Evolutionary conservation across 2,888 invertebrate species (phyloP).

Genomic region (Plutella xylostella): DNA sequence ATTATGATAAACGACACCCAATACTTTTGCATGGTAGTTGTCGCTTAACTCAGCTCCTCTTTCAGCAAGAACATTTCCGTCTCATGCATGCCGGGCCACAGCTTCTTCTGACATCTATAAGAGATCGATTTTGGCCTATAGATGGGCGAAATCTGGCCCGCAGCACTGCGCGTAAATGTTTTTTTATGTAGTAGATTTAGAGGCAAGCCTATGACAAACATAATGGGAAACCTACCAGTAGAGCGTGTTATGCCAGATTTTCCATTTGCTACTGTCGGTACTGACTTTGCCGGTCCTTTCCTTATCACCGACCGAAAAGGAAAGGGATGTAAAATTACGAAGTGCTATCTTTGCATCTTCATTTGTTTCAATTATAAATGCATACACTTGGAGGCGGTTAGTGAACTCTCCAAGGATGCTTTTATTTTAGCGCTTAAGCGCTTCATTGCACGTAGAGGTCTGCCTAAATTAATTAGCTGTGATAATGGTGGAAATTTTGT

Average conservation of each 20-base stretch:
- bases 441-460: background rate
- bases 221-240: background rate
- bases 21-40: background rate
- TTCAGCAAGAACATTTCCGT: background rate
- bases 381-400: background rate
- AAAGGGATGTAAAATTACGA: background rate
- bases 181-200: background rate
- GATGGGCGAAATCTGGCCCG: background rate
- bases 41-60: background rate
- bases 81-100: background rate
- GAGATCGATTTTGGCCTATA: background rate
- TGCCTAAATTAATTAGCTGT: background rate
- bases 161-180: background rate
- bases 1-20: constrained; percentile 5
- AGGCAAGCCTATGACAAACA: background rate
- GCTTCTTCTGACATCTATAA: background rate
- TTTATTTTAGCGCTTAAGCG: too few relatives aligned
- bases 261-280: background rate
- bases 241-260: background rate
- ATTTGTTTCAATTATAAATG: background rate
- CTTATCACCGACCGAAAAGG: background rate
- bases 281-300: background rate
- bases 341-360: background rate
- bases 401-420: background rate
- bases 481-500: constrained; percentile 1